A percentile compares a stretch with the other conserved stretches of the same genome.
Evolutionary conservation across 2,113 vertebrate species (phyloP).

Genomic region (Lathamus discolor): DNA sequence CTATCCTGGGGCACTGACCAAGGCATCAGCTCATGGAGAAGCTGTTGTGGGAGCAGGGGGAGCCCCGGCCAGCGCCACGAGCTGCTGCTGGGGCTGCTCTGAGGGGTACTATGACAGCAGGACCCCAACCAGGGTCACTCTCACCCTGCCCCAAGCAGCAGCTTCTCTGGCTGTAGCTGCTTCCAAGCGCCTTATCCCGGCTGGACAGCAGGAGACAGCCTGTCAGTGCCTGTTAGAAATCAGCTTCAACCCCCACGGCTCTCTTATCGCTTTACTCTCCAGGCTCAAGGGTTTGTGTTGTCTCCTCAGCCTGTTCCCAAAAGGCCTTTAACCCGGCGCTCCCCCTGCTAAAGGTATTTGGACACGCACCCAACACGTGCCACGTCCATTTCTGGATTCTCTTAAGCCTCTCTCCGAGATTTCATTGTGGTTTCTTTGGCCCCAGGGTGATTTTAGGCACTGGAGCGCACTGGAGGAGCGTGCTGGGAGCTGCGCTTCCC

Average conservation of each 20-base stretch:
- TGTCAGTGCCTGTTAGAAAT: neutral
- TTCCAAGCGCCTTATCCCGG: neutral
- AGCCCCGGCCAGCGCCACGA: neutral
- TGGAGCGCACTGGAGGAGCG: neutral
- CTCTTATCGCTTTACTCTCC: neutral
- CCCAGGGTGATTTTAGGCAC: neutral
- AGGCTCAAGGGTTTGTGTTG: neutral
- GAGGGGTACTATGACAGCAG: rapidly evolving
- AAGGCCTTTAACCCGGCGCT: neutral
- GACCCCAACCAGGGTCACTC: neutral
- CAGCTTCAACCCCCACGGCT: neutral
- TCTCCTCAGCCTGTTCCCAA: neutral
- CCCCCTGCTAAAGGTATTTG: neutral
- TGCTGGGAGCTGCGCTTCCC: neutral
- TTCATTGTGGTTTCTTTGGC: slow-evolving; percentile 15
- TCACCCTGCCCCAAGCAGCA: rapidly evolving
- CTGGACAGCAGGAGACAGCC: neutral
- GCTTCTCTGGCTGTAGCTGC: neutral
- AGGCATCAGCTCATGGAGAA: neutral
- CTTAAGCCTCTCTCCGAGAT: neutral
- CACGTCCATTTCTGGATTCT: neutral
- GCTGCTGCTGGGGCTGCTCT: neutral
- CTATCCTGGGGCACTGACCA: neutral
- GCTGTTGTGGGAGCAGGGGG: neutral
- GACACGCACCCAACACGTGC: neutral